Evolutionary conservation across 2,888 invertebrate genomes (phyloP).

Genomic region (Oscheius sp.): DNA sequence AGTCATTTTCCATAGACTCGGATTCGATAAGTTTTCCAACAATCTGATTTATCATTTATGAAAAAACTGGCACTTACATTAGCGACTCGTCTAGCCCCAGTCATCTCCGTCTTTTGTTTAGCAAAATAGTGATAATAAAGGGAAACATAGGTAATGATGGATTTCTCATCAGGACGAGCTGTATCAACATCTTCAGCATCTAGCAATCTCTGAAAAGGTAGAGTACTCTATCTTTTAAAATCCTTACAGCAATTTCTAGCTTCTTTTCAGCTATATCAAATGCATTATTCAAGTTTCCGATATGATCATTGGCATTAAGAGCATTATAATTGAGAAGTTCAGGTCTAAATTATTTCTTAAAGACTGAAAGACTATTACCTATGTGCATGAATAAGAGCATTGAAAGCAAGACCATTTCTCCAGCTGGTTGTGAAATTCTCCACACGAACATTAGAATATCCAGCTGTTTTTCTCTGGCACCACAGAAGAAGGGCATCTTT

Average conservation of each 20-base stretch:
- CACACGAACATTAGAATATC: conserved; percentile 77
- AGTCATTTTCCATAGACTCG: conserved; percentile 88
- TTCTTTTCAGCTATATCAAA: conserved; percentile 92
- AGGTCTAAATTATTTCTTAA: conserved; percentile 76
- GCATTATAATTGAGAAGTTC: conserved; percentile 82
- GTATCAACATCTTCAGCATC: conserved; percentile 98
- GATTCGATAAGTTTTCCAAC: conserved; percentile 94
- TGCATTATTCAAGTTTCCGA: conserved; percentile 95
- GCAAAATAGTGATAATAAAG: conserved; percentile 99
- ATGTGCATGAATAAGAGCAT: conserved; percentile 96
- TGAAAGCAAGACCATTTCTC: conserved; percentile 95
- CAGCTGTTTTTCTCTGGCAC: conserved; percentile 97
- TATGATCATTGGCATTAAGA: conserved; percentile 83
- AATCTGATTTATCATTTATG: conserved; percentile 78
- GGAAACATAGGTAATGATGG: conserved; percentile 97
- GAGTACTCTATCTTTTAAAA: background rate
- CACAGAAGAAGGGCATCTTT: conserved; percentile 96
- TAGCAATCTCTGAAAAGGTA: conserved; percentile 75
- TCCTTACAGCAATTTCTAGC: conserved; percentile 82
- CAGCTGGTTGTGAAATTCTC: conserved; percentile 81
- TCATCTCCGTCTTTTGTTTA: conserved; percentile 97
- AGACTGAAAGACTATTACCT: conserved; percentile 58
- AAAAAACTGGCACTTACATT: conserved; percentile 77
- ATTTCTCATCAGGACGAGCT: conserved; percentile 81
- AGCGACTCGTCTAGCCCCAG: conserved; percentile 94